phyloP scores from a whole-genome alignment of 2,888 invertebrate species.

The Melanargia galathea region DNA sequence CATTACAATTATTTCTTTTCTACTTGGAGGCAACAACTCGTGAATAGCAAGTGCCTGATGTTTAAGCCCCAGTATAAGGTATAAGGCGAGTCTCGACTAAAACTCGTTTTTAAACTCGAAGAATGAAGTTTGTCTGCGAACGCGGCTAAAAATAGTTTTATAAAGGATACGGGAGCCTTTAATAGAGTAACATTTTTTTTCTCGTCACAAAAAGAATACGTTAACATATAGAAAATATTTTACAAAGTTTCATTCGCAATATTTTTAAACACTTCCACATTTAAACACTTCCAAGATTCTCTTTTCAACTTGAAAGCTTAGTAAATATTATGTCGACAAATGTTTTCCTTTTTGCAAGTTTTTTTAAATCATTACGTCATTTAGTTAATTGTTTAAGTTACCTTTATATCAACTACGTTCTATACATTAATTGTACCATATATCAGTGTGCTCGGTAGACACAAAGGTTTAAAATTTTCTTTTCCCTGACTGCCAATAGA shows the following conservation, averaged over 20 bases:
- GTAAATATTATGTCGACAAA: not conserved
- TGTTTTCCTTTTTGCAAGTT: not conserved
- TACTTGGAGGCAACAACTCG: constrained; percentile 63
- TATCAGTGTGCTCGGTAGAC: too few species aligned
- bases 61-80: constrained; percentile 41
- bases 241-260: not conserved
- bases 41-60: constrained; percentile 61
- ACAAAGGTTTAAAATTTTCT: too few species aligned
- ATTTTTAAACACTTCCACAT: not conserved
- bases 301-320: not conserved
- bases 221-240: constrained; percentile 1
- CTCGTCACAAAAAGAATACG: constrained; percentile 11
- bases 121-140: constrained; percentile 39
- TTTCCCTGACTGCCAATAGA: too few species aligned
- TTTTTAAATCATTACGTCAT: not conserved
- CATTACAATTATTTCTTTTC: constrained; percentile 77
- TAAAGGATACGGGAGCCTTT: constrained; percentile 33
- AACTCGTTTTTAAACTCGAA: constrained; percentile 40
- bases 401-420: not conserved
- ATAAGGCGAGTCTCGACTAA: constrained; percentile 37
- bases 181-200: constrained; percentile 29
- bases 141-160: constrained; percentile 36
- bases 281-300: not conserved
- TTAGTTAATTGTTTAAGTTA: not conserved
- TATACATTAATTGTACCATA: not conserved